These are phyloP conservation scores for Ifrita kowaldi DNA, from an alignment of 2,113 vertebrate genomes.

Conservation along the genomic window DNA sequence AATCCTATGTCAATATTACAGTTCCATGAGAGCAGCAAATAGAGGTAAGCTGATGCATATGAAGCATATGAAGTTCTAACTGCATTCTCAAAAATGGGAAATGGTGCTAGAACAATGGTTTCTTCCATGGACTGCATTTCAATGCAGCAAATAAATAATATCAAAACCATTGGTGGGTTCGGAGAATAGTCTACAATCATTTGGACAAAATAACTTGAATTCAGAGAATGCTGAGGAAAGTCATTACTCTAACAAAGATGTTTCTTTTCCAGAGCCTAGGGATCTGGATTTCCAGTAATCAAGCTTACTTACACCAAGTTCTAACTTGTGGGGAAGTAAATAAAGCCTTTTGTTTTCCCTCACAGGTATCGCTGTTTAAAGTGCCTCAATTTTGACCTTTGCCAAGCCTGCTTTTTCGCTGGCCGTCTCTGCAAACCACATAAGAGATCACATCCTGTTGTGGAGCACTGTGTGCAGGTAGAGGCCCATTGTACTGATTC, in stretches of 20 bases:
- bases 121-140: background rate
- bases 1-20: background rate
- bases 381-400: conserved; percentile 83
- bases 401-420: conserved; percentile 82
- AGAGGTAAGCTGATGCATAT: background rate
- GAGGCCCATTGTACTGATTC: background rate
- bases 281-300: background rate
- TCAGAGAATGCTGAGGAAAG: background rate
- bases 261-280: background rate
- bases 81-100: background rate
- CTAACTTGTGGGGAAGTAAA: background rate
- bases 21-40: background rate
- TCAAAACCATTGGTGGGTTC: background rate
- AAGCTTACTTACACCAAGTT: background rate
- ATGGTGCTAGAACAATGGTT: background rate
- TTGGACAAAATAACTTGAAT: background rate
- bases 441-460: conserved; percentile 75
- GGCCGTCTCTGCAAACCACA: conserved; percentile 71
- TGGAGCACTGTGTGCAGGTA: conserved; percentile 80
- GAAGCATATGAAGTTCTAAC: background rate
- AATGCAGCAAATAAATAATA: background rate
- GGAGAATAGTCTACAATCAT: background rate
- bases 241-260: background rate
- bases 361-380: conserved; percentile 83
- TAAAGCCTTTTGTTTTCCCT: background rate